Evolutionary conservation across 2,888 invertebrate species (phyloP).

Genomic region (Actias luna): DNA sequence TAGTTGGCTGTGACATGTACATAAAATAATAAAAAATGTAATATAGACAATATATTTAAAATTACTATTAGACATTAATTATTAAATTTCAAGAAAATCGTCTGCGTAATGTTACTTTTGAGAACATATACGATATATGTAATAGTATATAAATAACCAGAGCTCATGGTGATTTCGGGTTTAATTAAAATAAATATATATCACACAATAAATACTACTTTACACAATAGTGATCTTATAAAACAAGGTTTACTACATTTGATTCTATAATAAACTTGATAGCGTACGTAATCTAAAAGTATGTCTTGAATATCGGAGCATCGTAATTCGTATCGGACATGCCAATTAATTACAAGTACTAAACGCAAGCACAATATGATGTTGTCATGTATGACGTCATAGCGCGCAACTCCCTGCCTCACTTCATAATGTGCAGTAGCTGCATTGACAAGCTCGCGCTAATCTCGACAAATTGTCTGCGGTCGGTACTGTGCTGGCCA

Average conservation of each 20-base stretch:
- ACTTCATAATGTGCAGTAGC: slow-evolving; percentile 12
- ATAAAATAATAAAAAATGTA: no score
- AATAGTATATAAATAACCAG: no score
- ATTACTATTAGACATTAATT: no score
- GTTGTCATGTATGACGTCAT: background rate
- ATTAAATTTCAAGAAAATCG: no score
- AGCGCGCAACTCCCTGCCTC: background rate
- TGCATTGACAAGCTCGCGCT: slow-evolving; percentile 47
- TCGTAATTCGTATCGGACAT: background rate
- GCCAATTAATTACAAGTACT: background rate
- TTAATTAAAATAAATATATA: no score
- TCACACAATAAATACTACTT: no score
- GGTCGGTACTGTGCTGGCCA: slow-evolving; percentile 35
- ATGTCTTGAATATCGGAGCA: background rate
- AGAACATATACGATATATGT: no score
- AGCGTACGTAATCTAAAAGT: no score
- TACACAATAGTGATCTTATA: background rate
- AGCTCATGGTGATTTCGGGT: no score
- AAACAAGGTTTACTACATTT: background rate
- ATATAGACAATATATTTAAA: no score
- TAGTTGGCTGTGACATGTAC: no score
- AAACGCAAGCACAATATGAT: background rate
- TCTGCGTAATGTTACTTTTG: no score
- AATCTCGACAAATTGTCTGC: slow-evolving; percentile 53
- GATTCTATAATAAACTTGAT: background rate